A percentile compares a stretch with the other conserved stretches of the same genome.
Conservation (phyloP, 1,140 invertebrate species). For the Philotrypesis tridentata region DNA sequence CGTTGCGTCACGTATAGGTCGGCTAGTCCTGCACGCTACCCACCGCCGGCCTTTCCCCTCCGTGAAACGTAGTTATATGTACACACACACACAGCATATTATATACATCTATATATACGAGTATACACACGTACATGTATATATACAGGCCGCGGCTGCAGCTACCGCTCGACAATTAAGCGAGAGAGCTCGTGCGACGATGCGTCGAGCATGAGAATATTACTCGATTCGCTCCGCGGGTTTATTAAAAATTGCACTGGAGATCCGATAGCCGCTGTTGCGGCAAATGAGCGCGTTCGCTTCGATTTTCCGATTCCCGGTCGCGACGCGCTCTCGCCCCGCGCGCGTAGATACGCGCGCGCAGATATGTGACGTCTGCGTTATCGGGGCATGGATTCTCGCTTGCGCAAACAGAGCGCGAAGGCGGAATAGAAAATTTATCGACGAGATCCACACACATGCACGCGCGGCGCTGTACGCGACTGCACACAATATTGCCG, state of each 20-base stretch:
- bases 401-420: constrained; percentile 8
- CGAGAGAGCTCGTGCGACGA: background rate
- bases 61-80: too few relatives aligned
- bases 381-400: constrained; percentile 25
- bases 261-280: too few relatives aligned
- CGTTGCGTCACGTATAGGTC: constrained; percentile 38
- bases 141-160: background rate
- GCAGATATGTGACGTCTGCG: too few relatives aligned
- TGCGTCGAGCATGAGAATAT: background rate
- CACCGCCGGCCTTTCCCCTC: background rate
- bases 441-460: background rate
- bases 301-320: background rate
- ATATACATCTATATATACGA: too few relatives aligned
- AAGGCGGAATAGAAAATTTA: constrained; percentile 45
- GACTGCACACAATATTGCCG: too few relatives aligned
- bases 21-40: background rate
- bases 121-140: too few relatives aligned
- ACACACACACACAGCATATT: too few relatives aligned
- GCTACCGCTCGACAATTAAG: background rate
- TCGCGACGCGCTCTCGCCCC: too few relatives aligned
- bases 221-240: background rate
- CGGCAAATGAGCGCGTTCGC: constrained; percentile 1
- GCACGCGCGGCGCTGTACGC: too few relatives aligned
- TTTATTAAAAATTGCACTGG: background rate
- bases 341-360: too few relatives aligned